Evolutionary conservation across 2,797 vertebrate genomes (phyloP), one percentile per base, ranked within the genome.

Genomic region (Bothrops alternatus): DNA sequence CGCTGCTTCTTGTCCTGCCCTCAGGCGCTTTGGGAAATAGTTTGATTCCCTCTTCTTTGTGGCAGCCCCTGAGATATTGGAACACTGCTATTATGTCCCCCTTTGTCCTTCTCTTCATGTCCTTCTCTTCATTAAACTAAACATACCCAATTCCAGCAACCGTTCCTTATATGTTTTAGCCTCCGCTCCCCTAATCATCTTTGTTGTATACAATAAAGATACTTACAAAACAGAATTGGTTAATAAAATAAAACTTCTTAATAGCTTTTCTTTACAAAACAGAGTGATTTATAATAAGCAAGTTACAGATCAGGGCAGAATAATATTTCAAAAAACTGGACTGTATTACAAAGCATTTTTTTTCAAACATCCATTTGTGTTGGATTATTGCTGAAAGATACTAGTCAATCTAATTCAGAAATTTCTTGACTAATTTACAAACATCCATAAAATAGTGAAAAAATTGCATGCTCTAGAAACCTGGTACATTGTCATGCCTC

Each of bases 401-500:
- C 96, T 96, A 97, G 96, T 88, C 89, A 94, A 95, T 94, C 94
- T 96, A 94, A 94, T 96, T 94, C 93, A 93, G 93, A 96, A 95
- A 94, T 91, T 93, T 86, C 95, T 96, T 96, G 91, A 96, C 94
- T 97, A 97, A 92, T 95, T 96, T 97, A 97, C 96, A 97, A 97
- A 97, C 96, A 97, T 97, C 96, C 96, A 97, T 95, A 96, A 98
- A 97, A 96, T 58, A 97, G 93, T 97, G 97, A 93, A 96, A 97
- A 98, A 97, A 20, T 90, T 93, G 94, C 97, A 98, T 98, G 98
- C 97, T 96, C 97, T 96, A 97, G 96, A 97, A 98, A 97, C 90
- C 56, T 92, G 95, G 90, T 95, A 96, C 92, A 95, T 96, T 93
- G 93, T 97, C 96, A 97, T 97, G 97, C 96, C 94, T 97, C 93